Conservation (phyloP, 2,797 vertebrate genomes). For the Eurystomus glaucurus region DNA sequence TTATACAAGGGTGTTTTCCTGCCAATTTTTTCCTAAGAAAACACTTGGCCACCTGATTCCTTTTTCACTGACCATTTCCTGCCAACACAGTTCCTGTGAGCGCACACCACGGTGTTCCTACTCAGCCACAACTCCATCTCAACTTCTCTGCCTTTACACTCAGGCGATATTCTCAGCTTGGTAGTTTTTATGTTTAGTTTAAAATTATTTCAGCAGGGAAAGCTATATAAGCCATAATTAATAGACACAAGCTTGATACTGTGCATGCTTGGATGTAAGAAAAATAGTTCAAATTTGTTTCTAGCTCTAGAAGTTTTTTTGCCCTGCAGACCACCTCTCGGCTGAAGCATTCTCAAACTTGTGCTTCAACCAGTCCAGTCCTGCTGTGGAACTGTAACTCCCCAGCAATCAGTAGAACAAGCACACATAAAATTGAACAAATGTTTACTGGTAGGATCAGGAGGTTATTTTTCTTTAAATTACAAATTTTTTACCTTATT, state of each 20-base stretch:
- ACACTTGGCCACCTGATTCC: constrained; percentile 4
- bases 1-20: neutral
- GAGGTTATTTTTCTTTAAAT: neutral
- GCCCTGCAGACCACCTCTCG: neutral
- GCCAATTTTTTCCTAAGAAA: constrained; percentile 34
- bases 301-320: neutral
- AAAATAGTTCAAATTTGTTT: neutral
- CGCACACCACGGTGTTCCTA: neutral
- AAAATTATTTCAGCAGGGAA: neutral
- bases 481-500: neutral
- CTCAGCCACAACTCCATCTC: neutral
- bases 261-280: neutral
- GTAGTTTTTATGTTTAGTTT: neutral
- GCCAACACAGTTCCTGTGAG: neutral
- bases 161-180: neutral
- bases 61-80: neutral
- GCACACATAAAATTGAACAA: neutral
- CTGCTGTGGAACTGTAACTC: neutral
- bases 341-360: neutral
- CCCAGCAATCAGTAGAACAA: neutral
- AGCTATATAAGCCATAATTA: neutral
- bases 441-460: neutral
- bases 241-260: neutral
- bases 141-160: neutral
- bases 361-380: neutral